A percentile compares a stretch with the other conserved stretches of the same genome.
These are phyloP conservation scores for Malurus splendens DNA, from an alignment of 2,797 vertebrate genomes.

Conservation along the genomic window DNA sequence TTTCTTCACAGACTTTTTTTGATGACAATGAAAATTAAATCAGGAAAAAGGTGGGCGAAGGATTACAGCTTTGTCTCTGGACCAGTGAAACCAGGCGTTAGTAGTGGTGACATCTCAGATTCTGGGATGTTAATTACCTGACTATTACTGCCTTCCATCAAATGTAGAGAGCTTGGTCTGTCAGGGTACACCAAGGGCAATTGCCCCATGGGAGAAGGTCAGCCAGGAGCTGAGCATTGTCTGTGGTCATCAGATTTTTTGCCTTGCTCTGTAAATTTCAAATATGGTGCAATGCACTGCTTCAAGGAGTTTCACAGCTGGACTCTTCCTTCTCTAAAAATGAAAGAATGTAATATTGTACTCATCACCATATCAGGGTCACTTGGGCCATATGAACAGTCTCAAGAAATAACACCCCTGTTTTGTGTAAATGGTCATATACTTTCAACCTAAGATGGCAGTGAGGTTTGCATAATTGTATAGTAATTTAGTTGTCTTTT, in stretches of 20 bases:
- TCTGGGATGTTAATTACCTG: background rate
- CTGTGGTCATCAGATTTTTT: slow-evolving; percentile 1
- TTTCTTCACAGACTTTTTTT: background rate
- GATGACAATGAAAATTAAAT: background rate
- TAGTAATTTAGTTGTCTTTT: background rate
- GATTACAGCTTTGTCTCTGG: background rate
- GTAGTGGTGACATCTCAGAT: background rate
- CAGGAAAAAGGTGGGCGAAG: background rate
- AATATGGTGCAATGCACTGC: background rate
- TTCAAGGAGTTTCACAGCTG: background rate
- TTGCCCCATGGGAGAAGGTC: background rate
- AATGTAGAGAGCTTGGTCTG: background rate
- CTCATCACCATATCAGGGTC: background rate
- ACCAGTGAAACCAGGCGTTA: background rate
- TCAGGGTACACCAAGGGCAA: background rate
- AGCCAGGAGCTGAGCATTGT: background rate
- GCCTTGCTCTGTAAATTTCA: background rate
- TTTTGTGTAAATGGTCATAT: background rate
- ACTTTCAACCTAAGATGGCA: background rate
- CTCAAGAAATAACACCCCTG: background rate
- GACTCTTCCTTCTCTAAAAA: background rate
- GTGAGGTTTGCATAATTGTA: background rate
- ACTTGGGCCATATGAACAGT: background rate
- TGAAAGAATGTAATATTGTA: background rate
- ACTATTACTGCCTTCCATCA: background rate